Evolutionary conservation across 1,140 invertebrate genomes (phyloP).

Genomic region (Orchestia grillus): DNA sequence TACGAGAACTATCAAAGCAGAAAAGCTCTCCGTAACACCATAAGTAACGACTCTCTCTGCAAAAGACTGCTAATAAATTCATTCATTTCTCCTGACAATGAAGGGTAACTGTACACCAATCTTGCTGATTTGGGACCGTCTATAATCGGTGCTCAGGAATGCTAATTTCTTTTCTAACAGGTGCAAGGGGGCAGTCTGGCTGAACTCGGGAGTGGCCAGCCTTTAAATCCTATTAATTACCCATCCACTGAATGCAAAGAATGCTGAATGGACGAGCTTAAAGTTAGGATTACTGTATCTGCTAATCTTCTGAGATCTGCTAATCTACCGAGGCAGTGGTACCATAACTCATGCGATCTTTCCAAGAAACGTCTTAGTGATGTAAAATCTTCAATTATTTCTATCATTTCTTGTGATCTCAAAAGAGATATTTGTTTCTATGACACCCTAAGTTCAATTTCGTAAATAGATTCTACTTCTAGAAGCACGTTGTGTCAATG

Average conservation of each 20-base stretch:
- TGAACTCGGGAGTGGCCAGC: neutral
- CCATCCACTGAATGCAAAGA: neutral
- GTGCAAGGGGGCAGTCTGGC: neutral
- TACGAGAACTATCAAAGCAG: neutral
- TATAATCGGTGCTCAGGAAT: neutral
- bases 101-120: neutral
- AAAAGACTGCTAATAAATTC: neutral
- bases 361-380: neutral
- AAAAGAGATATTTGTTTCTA: neutral
- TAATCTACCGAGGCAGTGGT: neutral
- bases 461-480: neutral
- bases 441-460: neutral
- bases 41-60: neutral
- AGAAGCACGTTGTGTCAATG: neutral
- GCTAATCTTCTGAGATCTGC: neutral
- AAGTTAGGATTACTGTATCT: neutral
- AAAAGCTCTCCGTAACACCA: neutral
- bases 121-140: neutral
- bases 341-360: neutral
- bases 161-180: neutral
- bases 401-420: neutral
- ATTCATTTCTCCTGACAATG: neutral
- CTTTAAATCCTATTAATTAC: neutral
- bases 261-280: neutral
- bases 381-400: neutral